Conservation (phyloP, 64 coral and sea anemone genomes). For the Actinia tenebrosa region DNA sequence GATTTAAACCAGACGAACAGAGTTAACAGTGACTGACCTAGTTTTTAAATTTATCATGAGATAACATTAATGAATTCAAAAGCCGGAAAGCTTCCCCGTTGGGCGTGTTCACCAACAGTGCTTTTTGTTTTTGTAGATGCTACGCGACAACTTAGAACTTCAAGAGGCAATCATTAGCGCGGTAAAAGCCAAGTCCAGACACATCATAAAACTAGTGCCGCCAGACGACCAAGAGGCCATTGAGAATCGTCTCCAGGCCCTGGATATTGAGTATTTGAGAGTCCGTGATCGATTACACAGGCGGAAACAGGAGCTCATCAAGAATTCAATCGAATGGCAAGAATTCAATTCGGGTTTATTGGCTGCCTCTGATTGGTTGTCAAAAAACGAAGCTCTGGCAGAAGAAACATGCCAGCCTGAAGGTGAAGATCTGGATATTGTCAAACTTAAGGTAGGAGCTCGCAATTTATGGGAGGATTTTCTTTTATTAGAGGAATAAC, state of each 20-base stretch:
- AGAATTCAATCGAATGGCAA: slow-evolving; percentile 76
- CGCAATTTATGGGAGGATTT: background rate
- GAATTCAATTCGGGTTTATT: slow-evolving; percentile 70
- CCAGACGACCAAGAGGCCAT: slow-evolving; percentile 44
- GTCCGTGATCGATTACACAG: slow-evolving; percentile 68
- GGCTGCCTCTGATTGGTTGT: slow-evolving; percentile 69
- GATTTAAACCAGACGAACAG: too few relatives aligned
- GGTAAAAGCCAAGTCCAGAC: slow-evolving; percentile 57
- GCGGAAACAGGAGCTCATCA: slow-evolving; percentile 62
- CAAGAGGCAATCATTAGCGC: slow-evolving; percentile 69
- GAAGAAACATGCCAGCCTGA: slow-evolving; percentile 44
- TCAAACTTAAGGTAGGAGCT: slow-evolving; percentile 47
- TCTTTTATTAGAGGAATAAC: background rate
- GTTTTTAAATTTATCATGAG: background rate
- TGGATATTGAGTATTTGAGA: slow-evolving; percentile 49
- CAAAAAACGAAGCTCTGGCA: slow-evolving; percentile 35
- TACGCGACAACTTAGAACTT: slow-evolving; percentile 76
- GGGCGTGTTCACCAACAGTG: background rate
- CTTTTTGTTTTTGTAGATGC: slow-evolving; percentile 46
- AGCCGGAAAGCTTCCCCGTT: background rate
- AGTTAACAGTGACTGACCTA: background rate
- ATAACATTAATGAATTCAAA: background rate
- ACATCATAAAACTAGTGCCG: slow-evolving; percentile 48
- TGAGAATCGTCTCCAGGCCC: slow-evolving; percentile 27
- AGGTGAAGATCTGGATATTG: slow-evolving; percentile 40